Base-by-base conservation (phyloP, 2,113 vertebrate genomes). In the Xenus cinereus region DNA sequence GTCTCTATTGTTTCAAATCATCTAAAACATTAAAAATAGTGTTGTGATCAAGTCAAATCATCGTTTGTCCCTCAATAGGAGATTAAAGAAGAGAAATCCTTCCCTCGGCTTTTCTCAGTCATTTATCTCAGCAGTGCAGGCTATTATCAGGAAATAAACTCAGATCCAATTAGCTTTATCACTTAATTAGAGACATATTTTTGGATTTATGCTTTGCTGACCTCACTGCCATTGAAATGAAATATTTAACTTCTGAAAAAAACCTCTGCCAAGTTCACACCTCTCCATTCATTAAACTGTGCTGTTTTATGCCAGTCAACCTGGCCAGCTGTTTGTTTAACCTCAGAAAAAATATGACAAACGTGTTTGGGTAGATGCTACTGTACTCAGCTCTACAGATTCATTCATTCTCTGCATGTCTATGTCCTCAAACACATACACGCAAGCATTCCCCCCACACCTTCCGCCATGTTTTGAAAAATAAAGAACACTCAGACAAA, bases 81-180 rank as follows among this genome's bases (percentile, higher is more conserved):
- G 16, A 51, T 77, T 91, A 85, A 91, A 92, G 84, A 77, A 43
- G 77, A 91, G 50, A 85, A 90, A 78, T 91, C 46, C 32, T 90
- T 80, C 75, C 68, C 95, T 88, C 4, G n/a, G 62, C 37, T 94
- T 96, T 87, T 76, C 54, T 54, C 78, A 74, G 63, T 39, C 84
- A 78, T 97, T 97, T 96, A 91, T 97, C 77, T 97, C 94, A 81
- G 64, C 90, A 53, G 84, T 93, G 79, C 95, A 69, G 46, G 33
- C 66, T 60, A 89, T 97, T 95, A 97, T 96, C 87, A 95, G 83
- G 96, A 91, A 93, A 93, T 64, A 97, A 97, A 97, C 83, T 96
- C 46, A 94, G 95, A 96, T 95, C 43, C 81, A 89, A 97, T 97
- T 97, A 98, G 73, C 86, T 88, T 74, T 84, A 85, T 81, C 94